phyloP scores from a whole-genome alignment of 2,113 vertebrate genomes.

The Sisor rabdophorus region DNA sequence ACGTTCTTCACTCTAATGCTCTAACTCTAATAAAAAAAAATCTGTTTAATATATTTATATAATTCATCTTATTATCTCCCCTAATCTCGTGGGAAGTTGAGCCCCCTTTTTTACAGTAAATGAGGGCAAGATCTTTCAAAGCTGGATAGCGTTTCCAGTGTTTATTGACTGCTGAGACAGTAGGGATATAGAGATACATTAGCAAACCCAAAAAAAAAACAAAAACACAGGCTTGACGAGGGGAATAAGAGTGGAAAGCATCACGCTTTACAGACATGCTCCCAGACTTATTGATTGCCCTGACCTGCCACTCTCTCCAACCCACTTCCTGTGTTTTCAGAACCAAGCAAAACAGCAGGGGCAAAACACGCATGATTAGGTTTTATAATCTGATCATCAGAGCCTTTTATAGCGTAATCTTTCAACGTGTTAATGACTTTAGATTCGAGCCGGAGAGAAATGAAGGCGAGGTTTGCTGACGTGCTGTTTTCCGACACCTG shows the following conservation, averaged over 20 bases:
- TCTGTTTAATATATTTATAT: no score
- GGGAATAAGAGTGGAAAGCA: constrained; percentile 56
- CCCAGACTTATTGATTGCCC: constrained; percentile 58
- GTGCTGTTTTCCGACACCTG: not conserved
- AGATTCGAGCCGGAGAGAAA: not conserved
- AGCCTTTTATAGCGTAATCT: constrained; percentile 26
- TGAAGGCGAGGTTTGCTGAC: not conserved
- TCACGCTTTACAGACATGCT: constrained; percentile 45
- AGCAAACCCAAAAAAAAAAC: constrained; percentile 49
- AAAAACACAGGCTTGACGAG: constrained; percentile 48
- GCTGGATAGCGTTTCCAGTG: constrained; percentile 73
- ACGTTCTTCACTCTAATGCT: constrained; percentile 15
- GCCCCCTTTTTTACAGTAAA: constrained; percentile 72
- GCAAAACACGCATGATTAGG: constrained; percentile 53
- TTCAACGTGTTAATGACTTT: not conserved
- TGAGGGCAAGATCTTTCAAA: constrained; percentile 73
- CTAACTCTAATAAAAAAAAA: no score
- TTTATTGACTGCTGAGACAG: constrained; percentile 66
- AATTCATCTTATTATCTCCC: constrained; percentile 29
- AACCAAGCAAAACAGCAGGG: constrained; percentile 62
- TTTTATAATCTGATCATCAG: constrained; percentile 20
- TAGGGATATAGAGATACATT: constrained; percentile 67
- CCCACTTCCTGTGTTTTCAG: constrained; percentile 69
- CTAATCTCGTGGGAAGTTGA: constrained; percentile 53
- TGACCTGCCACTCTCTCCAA: constrained; percentile 41